Evolutionary conservation across 1,140 invertebrate genomes (phyloP).

Genomic region (Danaus plexippus): DNA sequence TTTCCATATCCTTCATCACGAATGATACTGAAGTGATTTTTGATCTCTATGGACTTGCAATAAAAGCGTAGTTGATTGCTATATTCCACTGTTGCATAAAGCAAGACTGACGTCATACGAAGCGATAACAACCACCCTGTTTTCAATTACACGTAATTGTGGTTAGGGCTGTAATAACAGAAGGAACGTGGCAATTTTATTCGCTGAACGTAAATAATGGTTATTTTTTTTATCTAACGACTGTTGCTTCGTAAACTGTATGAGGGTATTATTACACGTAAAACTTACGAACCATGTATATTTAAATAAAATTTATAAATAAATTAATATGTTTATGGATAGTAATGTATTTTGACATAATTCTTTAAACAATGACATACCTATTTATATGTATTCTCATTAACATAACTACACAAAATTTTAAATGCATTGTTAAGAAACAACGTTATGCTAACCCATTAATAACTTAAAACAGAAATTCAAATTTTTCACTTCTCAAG

Average conservation of each 20-base stretch:
- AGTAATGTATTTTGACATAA: too few species aligned
- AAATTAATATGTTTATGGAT: too few species aligned
- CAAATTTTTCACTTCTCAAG: too few species aligned
- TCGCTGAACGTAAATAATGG: conserved; percentile 46
- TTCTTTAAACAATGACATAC: too few species aligned
- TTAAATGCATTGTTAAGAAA: too few species aligned
- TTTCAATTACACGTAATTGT: conserved; percentile 66
- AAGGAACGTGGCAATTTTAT: conserved; percentile 39
- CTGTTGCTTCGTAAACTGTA: conserved; percentile 10
- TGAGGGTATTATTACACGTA: too few species aligned
- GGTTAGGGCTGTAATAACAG: conserved; percentile 50
- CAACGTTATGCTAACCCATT: too few species aligned
- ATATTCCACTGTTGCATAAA: conserved; percentile 25
- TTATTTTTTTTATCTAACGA: conserved; percentile 43
- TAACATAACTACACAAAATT: too few species aligned
- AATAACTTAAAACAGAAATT: too few species aligned
- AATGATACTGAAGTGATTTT: conserved; percentile 1
- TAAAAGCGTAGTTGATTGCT: conserved; percentile 9
- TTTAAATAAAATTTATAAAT: too few species aligned
- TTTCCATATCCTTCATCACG: conserved; percentile 2
- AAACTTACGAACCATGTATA: too few species aligned
- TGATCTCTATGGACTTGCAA: conserved; percentile 5
- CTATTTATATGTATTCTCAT: too few species aligned
- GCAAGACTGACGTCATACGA: conserved; percentile 38
- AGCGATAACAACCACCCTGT: conserved; percentile 46